Conservation (phyloP, 2,888 invertebrate genomes). For the Thecocarcelia acutangulata region DNA sequence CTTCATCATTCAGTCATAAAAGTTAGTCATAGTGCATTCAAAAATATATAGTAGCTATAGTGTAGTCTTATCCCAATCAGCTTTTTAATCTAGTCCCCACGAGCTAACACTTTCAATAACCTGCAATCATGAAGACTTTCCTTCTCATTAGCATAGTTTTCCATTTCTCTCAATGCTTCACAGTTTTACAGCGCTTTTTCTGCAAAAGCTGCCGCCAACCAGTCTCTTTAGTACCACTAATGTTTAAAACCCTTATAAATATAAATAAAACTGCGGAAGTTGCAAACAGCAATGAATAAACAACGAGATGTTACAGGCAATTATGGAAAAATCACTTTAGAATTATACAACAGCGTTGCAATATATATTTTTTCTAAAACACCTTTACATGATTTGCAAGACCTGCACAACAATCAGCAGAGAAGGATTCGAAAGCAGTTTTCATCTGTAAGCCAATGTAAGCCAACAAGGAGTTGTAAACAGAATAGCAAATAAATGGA, state of each 20-base stretch:
- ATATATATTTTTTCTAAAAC: slow-evolving; percentile 9
- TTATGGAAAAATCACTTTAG: not conserved
- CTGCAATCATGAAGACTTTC: too few species aligned
- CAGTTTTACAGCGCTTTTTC: not conserved
- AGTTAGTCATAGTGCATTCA: too few species aligned
- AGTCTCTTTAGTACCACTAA: slow-evolving; percentile 15
- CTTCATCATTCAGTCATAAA: too few species aligned
- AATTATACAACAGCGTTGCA: not conserved
- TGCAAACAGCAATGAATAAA: slow-evolving; percentile 17
- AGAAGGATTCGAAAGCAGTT: not conserved
- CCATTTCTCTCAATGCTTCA: not conserved
- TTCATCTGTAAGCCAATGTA: slow-evolving; percentile 6
- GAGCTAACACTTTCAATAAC: too few species aligned
- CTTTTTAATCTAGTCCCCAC: too few species aligned
- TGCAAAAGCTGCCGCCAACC: not conserved
- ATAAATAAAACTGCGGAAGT: slow-evolving; percentile 13
- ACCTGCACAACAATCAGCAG: not conserved
- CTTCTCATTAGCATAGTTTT: not conserved
- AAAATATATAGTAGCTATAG: too few species aligned
- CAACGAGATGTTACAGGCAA: slow-evolving; percentile 2
- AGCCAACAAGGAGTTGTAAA: slow-evolving; percentile 18
- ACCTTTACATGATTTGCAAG: slow-evolving; percentile 3
- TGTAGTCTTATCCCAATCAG: too few species aligned
- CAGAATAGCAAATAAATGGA: slow-evolving; percentile 15
- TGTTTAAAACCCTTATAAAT: slow-evolving; percentile 23